Base-by-base conservation (phyloP, 1,140 invertebrate genomes). In the Dreissena rostriformis region DNA sequence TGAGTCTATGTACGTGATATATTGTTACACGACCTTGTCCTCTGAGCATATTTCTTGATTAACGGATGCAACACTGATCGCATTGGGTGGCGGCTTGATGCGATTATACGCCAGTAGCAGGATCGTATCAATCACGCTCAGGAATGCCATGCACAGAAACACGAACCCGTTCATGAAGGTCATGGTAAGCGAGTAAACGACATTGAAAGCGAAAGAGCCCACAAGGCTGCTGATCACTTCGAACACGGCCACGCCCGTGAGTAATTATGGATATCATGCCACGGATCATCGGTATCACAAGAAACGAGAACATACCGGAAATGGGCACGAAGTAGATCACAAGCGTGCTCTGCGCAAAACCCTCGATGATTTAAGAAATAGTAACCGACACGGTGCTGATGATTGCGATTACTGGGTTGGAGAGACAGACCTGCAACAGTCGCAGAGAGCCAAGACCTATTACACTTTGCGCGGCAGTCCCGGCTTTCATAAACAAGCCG, bases 111-210 rank as follows among this genome's bases (percentile, higher is more conserved):
- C 28, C 10, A 28, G 26, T n/a, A 76, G 15, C 11, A 76, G 39
- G 4, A 11, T 24, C 39, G 15, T 49, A 28, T 65, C 61, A 28
- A 76, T 76, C 17, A 76, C 57, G 53, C 74, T 51, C 15, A 76
- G 67, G 22, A 57, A 57, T 6, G 53, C 55, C 74, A 76, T 76
- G 6, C 51, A 22, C 10, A 76, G 57, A 66, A 76, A 76, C 11
- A 76, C 74, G 53, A 76, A 76, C 7, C 74, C 74, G 53, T 76
- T n/a, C n/a, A n/a, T n/a, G n/a, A n/a, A n/a, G n/a, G n/a, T n/a
- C n/a, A n/a, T n/a, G n/a, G n/a, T n/a, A n/a, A n/a, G n/a, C n/a
- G n/a, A n/a, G n/a, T n/a, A n/a, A n/a, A n/a, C n/a, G n/a, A n/a
- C n/a, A n/a, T n/a, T n/a, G n/a, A n/a, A n/a, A n/a, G n/a, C n/a